Percentiles rank a stretch among this genome's conserved stretches.
Evolutionary conservation across 2,888 invertebrate genomes (phyloP).

Genomic region (Cephus pygmeus): DNA sequence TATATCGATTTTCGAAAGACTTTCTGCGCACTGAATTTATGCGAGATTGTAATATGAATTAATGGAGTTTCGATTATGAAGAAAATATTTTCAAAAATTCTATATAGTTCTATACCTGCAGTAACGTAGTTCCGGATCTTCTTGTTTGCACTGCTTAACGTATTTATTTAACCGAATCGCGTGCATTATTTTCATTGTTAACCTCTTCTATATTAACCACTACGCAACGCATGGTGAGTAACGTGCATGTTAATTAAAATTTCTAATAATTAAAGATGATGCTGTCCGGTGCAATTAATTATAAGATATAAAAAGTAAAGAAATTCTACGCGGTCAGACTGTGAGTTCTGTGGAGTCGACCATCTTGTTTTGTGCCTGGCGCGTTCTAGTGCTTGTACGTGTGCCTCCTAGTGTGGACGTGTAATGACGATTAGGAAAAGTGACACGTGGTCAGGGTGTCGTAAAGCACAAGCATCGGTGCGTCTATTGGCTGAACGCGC

Average conservation of each 20-base stretch:
- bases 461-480: slow-evolving; percentile 11
- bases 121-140: background rate
- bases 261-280: background rate
- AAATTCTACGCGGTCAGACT: background rate
- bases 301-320: background rate
- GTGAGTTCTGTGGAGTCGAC: background rate
- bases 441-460: slow-evolving; percentile 23
- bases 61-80: background rate
- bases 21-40: background rate
- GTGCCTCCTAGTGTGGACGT: background rate
- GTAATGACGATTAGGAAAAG: slow-evolving; percentile 27
- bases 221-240: background rate
- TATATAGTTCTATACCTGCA: background rate
- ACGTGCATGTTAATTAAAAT: background rate
- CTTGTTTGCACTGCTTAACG: background rate
- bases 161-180: background rate
- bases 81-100: too few relatives aligned
- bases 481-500: slow-evolving; percentile 24
- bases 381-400: background rate
- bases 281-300: background rate
- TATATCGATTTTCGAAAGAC: background rate
- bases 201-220: background rate
- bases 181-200: background rate
- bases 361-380: background rate
- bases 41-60: background rate